These are phyloP conservation scores for Carposina sasakii DNA, from an alignment of 1,140 invertebrate species.

Conservation along the genomic window DNA sequence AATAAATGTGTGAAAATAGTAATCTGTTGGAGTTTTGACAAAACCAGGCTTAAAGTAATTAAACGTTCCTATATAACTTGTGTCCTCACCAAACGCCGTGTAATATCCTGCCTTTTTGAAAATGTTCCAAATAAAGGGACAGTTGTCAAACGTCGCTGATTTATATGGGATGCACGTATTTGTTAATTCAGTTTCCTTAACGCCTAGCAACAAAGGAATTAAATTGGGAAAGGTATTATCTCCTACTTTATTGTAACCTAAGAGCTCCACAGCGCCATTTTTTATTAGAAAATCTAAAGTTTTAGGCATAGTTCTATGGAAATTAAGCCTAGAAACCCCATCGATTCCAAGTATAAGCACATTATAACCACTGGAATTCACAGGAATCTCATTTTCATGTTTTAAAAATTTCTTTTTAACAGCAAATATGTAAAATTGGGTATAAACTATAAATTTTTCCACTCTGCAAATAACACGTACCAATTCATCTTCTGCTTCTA, in stretches of 20 bases:
- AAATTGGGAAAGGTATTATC: slow-evolving; percentile 87
- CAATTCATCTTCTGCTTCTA: slow-evolving; percentile 72
- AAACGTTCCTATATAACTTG: slow-evolving; percentile 78
- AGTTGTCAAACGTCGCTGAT: slow-evolving; percentile 67
- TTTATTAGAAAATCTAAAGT: slow-evolving; percentile 18
- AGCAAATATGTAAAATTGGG: slow-evolving; percentile 79
- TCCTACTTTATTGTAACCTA: slow-evolving; percentile 84
- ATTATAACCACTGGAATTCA: too few relatives aligned
- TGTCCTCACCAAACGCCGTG: slow-evolving; percentile 86
- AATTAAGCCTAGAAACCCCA: slow-evolving; percentile 25
- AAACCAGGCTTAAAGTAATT: slow-evolving; percentile 79
- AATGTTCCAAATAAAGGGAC: slow-evolving; percentile 86
- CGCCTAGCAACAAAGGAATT: slow-evolving; percentile 79
- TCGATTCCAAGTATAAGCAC: slow-evolving; percentile 26
- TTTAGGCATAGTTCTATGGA: slow-evolving; percentile 23
- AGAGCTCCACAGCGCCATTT: slow-evolving; percentile 65
- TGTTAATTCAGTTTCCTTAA: slow-evolving; percentile 73
- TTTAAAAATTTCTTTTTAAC: slow-evolving; percentile 43
- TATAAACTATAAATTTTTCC: slow-evolving; percentile 67
- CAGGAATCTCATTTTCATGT: slow-evolving; percentile 3
- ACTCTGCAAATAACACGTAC: slow-evolving; percentile 74
- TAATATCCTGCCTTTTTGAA: slow-evolving; percentile 81
- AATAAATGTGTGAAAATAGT: slow-evolving; percentile 83
- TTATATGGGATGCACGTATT: slow-evolving; percentile 73
- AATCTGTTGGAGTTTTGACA: slow-evolving; percentile 81